A percentile compares a stretch with the other conserved stretches of the same genome.
Conservation (phyloP, 1,140 invertebrate genomes). For the Diprion similis region DNA sequence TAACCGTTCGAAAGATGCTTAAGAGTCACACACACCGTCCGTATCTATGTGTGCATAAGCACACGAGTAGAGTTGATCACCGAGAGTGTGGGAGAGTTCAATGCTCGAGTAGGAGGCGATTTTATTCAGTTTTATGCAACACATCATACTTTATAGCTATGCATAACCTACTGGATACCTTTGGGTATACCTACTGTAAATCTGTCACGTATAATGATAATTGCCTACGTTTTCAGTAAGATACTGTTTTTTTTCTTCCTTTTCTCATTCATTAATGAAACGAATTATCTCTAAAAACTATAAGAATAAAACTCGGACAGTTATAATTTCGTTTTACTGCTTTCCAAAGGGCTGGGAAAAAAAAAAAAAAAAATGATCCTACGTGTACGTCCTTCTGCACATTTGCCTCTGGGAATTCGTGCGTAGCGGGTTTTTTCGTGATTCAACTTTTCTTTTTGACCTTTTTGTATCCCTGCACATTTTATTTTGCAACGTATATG, state of each 20-base stretch:
- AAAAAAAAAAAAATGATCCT: no score
- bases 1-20: no score
- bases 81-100: slow-evolving; percentile 2
- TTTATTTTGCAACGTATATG: neutral
- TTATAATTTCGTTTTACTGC: neutral
- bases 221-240: no score
- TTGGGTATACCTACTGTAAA: neutral
- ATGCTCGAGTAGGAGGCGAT: neutral
- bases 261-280: no score
- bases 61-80: neutral
- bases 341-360: neutral
- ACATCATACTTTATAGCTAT: no score
- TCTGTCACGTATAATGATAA: neutral
- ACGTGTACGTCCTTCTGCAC: no score
- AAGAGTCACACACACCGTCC: no score
- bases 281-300: neutral
- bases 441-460: neutral
- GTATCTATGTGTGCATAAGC: neutral
- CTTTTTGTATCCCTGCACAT: neutral
- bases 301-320: neutral
- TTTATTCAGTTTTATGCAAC: neutral
- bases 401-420: neutral
- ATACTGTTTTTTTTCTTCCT: no score
- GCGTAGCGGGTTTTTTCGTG: neutral
- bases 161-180: neutral